Conservation (phyloP, 2,888 invertebrate species). For the Acheta domesticus region DNA sequence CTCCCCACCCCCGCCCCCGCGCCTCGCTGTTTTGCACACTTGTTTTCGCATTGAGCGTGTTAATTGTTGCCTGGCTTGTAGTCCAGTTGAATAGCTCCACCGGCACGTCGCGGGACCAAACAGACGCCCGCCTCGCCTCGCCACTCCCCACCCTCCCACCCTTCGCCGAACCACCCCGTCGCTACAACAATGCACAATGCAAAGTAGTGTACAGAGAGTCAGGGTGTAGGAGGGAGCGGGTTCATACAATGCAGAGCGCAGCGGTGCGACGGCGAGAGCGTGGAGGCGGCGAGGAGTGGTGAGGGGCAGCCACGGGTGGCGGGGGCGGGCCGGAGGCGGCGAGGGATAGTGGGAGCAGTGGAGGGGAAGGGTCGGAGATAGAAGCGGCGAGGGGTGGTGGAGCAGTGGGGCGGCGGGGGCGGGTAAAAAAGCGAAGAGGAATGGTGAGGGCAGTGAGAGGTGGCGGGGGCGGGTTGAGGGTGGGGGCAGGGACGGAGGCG, state of each 20-base stretch:
- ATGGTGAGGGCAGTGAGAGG: no score
- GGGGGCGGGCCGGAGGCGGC: no score
- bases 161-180: not conserved
- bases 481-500: no score
- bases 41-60: constrained; percentile 28
- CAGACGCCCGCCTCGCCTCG: not conserved
- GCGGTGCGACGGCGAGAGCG: not conserved
- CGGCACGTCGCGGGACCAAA: constrained; percentile 12
- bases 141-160: not conserved
- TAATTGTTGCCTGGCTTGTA: constrained; percentile 33
- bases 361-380: no score
- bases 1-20: not conserved
- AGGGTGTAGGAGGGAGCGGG: not conserved
- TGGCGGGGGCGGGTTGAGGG: no score
- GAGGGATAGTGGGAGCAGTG: no score
- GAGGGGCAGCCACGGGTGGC: no score
- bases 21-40: constrained; percentile 1
- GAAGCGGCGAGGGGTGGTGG: no score
- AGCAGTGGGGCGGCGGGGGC: no score
- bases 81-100: constrained; percentile 27
- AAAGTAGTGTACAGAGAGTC: constrained; percentile 27
- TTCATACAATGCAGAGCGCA: constrained; percentile 29
- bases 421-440: no score
- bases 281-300: not conserved
- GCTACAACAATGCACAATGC: constrained; percentile 25